Evolutionary conservation across 2,888 invertebrate genomes (phyloP).

Genomic region (Hermaeophaga mercurialis): DNA sequence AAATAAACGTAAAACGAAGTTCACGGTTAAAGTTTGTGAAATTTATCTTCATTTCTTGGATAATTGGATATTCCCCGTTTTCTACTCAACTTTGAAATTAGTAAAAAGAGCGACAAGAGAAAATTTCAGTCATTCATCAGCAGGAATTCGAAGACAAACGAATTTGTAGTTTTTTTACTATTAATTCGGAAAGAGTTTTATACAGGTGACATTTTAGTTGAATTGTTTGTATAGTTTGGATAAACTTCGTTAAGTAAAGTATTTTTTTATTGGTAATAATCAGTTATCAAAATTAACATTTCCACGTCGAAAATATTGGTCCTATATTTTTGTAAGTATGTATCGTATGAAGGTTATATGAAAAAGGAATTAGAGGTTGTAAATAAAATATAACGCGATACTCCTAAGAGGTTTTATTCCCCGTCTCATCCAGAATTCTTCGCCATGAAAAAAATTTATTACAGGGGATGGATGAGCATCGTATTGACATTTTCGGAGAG

Average conservation of each 20-base stretch:
- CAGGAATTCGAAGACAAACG: no score
- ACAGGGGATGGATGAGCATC: constrained; percentile 5
- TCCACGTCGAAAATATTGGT: no score
- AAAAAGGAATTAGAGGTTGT: constrained; percentile 12
- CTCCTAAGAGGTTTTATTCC: constrained; percentile 14
- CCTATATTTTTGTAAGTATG: no score
- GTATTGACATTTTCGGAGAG: constrained; percentile 12
- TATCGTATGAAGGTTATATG: no score
- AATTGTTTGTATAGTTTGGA: no score
- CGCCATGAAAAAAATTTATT: constrained; percentile 17
- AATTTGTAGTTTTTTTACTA: no score
- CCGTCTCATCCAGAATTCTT: constrained; percentile 7
- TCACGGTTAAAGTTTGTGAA: constrained; percentile 9
- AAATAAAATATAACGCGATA: constrained; percentile 17
- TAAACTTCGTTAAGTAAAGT: no score
- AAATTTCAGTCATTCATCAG: no score
- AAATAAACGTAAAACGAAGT: constrained; percentile 9
- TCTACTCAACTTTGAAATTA: constrained; percentile 7
- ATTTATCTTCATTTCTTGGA: constrained; percentile 16
- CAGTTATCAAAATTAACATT: no score
- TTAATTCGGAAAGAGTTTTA: no score
- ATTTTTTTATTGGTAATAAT: no score
- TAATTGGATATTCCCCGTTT: constrained; percentile 9
- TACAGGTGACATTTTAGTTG: no score
- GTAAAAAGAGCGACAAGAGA: constrained; percentile 8